Percentiles rank a stretch among this genome's conserved stretches.
These are phyloP conservation scores for Tenrec ecaudatus DNA, from an alignment of 2,113 vertebrate genomes.

Conservation along the genomic window DNA sequence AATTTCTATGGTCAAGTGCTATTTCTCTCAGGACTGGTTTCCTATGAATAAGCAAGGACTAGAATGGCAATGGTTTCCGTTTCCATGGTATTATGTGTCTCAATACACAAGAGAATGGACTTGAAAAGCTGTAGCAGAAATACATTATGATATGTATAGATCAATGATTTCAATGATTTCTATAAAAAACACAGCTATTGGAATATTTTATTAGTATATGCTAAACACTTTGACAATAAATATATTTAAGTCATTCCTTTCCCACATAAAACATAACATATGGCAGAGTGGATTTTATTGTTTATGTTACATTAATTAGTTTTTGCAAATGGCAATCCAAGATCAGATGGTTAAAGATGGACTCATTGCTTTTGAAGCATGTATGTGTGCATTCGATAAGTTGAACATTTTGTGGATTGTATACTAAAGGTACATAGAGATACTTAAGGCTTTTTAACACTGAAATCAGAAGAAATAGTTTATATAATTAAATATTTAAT, in stretches of 20 bases:
- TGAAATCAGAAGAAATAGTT: background rate
- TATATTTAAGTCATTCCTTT: background rate
- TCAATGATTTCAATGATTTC: constrained; percentile 8
- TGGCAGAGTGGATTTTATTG: background rate
- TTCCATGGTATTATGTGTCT: background rate
- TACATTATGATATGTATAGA: background rate
- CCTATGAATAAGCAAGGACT: background rate
- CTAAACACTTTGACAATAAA: background rate
- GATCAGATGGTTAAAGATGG: constrained; percentile 16
- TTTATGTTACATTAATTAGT: constrained; percentile 16
- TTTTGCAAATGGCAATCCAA: constrained; percentile 27
- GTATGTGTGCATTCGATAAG: background rate
- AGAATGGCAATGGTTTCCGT: background rate
- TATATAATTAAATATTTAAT: background rate
- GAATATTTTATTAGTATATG: background rate
- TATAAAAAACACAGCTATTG: too few species aligned
- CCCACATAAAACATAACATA: background rate
- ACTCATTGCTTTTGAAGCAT: background rate
- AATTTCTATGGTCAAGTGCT: constrained; percentile 9
- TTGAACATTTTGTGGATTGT: background rate
- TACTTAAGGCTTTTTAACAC: background rate
- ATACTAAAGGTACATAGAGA: constrained; percentile 14
- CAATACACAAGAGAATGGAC: background rate
- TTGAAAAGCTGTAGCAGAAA: constrained; percentile 34
- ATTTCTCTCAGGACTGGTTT: background rate